Conservation (phyloP, 1,140 invertebrate species). For the Platorchestia sp. region DNA sequence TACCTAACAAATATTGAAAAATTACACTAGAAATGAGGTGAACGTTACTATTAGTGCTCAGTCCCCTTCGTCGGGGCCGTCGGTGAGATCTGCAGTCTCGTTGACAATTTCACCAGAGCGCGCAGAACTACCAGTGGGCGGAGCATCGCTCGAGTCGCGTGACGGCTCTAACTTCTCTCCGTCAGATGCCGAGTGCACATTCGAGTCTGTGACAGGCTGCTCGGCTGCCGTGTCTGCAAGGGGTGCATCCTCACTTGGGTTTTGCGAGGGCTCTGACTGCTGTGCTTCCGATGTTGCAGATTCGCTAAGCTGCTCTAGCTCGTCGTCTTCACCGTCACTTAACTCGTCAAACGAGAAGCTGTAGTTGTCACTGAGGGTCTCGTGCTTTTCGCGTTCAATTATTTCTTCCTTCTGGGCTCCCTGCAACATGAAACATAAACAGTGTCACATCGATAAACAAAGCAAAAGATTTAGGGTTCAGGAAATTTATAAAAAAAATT, state of each 20-base stretch:
- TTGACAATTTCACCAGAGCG: neutral
- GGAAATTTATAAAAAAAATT: neutral
- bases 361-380: constrained; percentile 17
- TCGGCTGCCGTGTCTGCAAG: neutral
- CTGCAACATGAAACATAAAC: neutral
- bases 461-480: neutral
- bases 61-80: neutral
- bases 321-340: neutral
- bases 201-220: neutral
- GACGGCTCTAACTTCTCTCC: neutral
- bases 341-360: constrained; percentile 27
- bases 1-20: neutral
- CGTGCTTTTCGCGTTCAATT: constrained; percentile 33
- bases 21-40: neutral
- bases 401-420: constrained; percentile 48
- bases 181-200: neutral
- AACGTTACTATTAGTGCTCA: neutral
- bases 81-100: neutral
- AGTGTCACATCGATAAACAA: neutral
- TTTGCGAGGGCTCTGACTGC: neutral
- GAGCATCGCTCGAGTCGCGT: neutral
- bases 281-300: neutral
- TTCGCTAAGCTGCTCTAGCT: neutral
- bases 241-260: neutral
- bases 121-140: neutral